A percentile compares a stretch with the other conserved stretches of the same genome.
phyloP scores from a whole-genome alignment of 1,140 invertebrate genomes.

The Tribolium madens region DNA sequence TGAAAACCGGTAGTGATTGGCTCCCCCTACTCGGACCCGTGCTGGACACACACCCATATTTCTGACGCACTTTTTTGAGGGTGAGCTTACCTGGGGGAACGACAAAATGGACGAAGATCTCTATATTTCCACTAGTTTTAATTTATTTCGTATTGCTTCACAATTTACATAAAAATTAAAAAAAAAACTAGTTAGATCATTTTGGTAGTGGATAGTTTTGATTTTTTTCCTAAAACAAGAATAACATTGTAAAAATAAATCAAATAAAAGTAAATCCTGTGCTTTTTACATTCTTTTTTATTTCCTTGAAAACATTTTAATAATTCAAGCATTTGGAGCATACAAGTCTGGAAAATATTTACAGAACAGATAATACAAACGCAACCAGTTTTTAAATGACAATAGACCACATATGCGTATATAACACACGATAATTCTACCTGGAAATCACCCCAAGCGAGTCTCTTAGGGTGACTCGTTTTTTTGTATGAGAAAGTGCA shows the following conservation, averaged over 20 bases:
- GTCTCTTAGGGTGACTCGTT: not conserved
- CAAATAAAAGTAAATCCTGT: too few species aligned
- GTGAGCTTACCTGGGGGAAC: slow-evolving; percentile 20
- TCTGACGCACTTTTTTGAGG: not conserved
- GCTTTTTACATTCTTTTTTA: too few species aligned
- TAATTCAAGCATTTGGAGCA: too few species aligned
- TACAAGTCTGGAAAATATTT: not conserved
- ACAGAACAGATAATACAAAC: not conserved
- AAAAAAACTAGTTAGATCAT: too few species aligned
- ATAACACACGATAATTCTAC: slow-evolving; percentile 31
- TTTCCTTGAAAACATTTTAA: too few species aligned
- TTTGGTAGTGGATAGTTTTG: too few species aligned
- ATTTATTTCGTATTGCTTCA: not conserved
- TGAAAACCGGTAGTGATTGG: slow-evolving; percentile 48
- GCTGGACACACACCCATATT: slow-evolving; percentile 47
- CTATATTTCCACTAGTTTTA: not conserved
- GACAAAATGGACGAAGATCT: slow-evolving; percentile 42
- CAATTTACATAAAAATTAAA: too few species aligned
- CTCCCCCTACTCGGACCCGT: slow-evolving; percentile 40
- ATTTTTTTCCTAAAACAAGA: too few species aligned
- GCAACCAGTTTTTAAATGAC: not conserved
- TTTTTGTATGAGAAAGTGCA: not conserved
- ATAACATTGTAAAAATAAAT: too few species aligned
- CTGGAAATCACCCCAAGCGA: not conserved
- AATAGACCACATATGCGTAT: not conserved